Evolutionary conservation across 2,797 vertebrate species (phyloP), one percentile per base, ranked within the genome.

Genomic region (Pseudochirops cupreus): DNA sequence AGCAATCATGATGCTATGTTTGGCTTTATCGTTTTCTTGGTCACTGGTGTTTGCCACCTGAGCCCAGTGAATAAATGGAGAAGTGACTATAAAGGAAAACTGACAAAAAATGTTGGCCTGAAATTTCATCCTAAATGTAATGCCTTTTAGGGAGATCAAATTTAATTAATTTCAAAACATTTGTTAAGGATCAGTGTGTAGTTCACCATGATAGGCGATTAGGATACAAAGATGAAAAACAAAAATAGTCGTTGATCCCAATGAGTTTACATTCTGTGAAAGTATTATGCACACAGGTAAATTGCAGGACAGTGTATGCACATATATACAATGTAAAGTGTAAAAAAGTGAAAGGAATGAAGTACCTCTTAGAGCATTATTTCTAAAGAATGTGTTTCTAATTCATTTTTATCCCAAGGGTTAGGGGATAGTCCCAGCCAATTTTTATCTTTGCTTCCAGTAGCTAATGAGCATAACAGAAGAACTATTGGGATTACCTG

Each of bases 1-100:
- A 95, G 59, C 55, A 94, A 95, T 87, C 93, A 94, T 94, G 55
- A 16, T 33, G n/a, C 87, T 95, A 94, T 96, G 95, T 46, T 82
- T 91, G 62, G 39, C 39, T 26, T 50, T 26, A 4, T 74, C 5
- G 28, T 87, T 87, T 91, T 56, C 52, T 46, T 93, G 62, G 28
- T 3, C 89, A 0, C n/a, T 57, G 89, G 56, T 12, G 82, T 5
- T 95, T 92, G 28, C 9, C 46, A 12, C 53, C 33, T 95, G 67
- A 94, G 92, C 95, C 96, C 92, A 95, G 10, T 13, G 52, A 89
- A 74, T 1, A 54, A 46, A 26, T 90, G 6, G 18, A 91, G 90
- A 13, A 96, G 93, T n/a, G 57, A 91, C 46, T 91, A 50, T 50
- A 74, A 92, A 95, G 33, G 82, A 91, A 96, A 96, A 59, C 24